A percentile compares a stretch with the other conserved stretches of the same genome.
Conservation (phyloP, 2,888 invertebrate genomes). For the Lissocephala sabroskyi region DNA sequence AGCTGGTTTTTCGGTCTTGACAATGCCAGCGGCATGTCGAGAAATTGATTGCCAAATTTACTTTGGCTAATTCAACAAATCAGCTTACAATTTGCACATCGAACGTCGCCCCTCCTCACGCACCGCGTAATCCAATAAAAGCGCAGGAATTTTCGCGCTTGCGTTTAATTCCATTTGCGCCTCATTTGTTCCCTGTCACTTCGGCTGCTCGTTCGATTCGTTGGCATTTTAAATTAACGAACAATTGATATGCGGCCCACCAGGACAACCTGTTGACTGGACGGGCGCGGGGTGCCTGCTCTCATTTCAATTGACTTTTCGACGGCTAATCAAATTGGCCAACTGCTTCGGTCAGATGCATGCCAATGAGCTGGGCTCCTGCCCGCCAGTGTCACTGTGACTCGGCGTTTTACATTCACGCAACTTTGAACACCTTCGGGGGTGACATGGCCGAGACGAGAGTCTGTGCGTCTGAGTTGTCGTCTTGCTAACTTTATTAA, state of each 20-base stretch:
- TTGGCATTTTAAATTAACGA: slow-evolving; percentile 17
- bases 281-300: no score
- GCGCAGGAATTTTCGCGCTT: slow-evolving; percentile 56
- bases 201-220: slow-evolving; percentile 6
- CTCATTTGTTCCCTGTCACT: slow-evolving; percentile 58
- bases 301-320: slow-evolving; percentile 12
- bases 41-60: slow-evolving; percentile 28
- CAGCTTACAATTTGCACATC: slow-evolving; percentile 63
- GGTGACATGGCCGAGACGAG: slow-evolving; percentile 13
- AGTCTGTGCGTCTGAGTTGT: slow-evolving; percentile 31
- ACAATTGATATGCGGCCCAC: slow-evolving; percentile 9
- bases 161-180: slow-evolving; percentile 65
- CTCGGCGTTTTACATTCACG: no score
- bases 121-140: slow-evolving; percentile 57
- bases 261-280: slow-evolving; percentile 37
- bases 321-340: no score
- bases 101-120: slow-evolving; percentile 8
- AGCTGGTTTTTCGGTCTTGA: no score
- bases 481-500: slow-evolving; percentile 60
- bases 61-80: slow-evolving; percentile 54
- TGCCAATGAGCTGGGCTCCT: slow-evolving; percentile 45
- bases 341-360: slow-evolving; percentile 10
- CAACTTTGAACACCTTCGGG: background rate
- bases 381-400: background rate
- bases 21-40: no score